phyloP scores from a whole-genome alignment of 2,113 vertebrate species.

The Struthio camelus region DNA sequence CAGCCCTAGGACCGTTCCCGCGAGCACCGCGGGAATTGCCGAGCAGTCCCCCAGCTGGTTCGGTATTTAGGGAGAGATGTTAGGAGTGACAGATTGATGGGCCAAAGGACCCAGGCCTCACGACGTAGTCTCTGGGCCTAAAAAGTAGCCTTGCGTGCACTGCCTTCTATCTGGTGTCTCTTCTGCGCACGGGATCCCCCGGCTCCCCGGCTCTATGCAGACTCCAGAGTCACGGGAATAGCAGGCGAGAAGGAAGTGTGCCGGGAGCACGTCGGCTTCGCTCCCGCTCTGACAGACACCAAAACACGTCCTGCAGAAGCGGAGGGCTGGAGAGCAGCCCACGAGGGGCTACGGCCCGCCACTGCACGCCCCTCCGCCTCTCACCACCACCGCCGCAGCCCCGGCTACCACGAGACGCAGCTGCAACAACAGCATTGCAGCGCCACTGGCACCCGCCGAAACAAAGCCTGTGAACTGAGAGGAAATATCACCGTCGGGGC shows the following conservation, averaged over 20 bases:
- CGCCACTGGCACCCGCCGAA: background rate
- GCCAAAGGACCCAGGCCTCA: background rate
- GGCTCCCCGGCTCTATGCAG: background rate
- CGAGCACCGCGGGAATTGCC: background rate
- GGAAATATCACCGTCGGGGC: background rate
- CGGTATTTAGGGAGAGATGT: background rate
- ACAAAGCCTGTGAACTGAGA: accelerated
- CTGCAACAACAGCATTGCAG: accelerated
- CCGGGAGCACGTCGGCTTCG: accelerated
- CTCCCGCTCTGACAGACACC: background rate
- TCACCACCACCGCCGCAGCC: background rate
- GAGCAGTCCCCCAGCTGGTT: background rate
- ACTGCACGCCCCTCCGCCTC: background rate
- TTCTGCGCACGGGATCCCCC: no score
- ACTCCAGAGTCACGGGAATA: accelerated
- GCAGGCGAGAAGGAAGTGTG: background rate
- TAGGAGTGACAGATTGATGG: background rate
- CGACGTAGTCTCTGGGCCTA: background rate
- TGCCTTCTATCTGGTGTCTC: background rate
- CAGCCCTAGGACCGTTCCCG: background rate
- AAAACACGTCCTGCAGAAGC: background rate
- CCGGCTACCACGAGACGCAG: no score
- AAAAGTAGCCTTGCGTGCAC: background rate
- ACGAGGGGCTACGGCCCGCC: no score
- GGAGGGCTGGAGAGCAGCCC: background rate